These are phyloP conservation scores for Ashinkailepas kermadecensis DNA, from an alignment of 2,888 invertebrate species.

Conservation along the genomic window DNA sequence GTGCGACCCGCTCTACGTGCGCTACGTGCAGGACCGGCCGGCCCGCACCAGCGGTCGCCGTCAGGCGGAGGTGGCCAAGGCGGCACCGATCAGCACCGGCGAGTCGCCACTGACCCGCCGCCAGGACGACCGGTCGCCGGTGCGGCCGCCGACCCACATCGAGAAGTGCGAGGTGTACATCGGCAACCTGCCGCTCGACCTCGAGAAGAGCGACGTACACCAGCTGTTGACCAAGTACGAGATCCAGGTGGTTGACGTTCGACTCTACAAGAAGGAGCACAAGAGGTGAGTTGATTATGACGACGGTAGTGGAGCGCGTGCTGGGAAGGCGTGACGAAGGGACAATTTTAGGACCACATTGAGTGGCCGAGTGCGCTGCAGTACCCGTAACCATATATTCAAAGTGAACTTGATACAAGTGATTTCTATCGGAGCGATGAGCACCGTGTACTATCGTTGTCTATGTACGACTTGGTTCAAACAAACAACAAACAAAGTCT, in stretches of 20 bases:
- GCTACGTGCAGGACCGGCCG: not conserved
- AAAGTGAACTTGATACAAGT: no score
- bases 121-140: not conserved
- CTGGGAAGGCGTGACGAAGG: no score
- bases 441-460: no score
- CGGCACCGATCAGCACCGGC: not conserved
- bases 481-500: no score
- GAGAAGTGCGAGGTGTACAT: not conserved
- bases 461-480: no score
- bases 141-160: not conserved
- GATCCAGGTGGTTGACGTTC: not conserved
- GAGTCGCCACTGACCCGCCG: not conserved
- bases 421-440: no score
- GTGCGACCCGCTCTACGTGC: not conserved
- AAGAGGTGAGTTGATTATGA: not conserved
- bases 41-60: not conserved
- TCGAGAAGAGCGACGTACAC: not conserved
- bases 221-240: not conserved
- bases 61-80: not conserved
- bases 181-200: slow-evolving; percentile 8
- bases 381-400: no score
- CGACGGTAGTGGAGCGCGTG: no score
- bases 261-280: not conserved
- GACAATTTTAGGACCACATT: no score
- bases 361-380: no score